These are phyloP conservation scores for Halcyon smyrnensis DNA, from an alignment of 2,797 vertebrate genomes.

Conservation along the genomic window DNA sequence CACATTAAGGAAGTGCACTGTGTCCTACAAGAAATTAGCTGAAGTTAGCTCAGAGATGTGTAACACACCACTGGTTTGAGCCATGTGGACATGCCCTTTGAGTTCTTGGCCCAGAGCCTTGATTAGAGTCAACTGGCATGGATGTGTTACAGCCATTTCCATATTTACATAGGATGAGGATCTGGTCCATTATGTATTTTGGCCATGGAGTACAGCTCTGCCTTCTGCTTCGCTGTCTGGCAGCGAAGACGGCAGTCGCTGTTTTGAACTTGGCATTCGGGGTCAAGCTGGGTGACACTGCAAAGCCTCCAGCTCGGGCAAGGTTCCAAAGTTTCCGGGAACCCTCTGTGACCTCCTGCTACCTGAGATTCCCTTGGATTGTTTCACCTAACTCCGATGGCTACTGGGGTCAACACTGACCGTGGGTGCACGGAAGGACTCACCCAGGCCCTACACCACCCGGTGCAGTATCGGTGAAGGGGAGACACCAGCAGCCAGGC, in stretches of 20 bases:
- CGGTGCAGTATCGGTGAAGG: fast-evolving
- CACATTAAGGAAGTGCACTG: not conserved
- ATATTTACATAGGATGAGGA: slow-evolving; percentile 42
- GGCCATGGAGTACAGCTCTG: slow-evolving; percentile 18
- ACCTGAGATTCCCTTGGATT: slow-evolving; percentile 25
- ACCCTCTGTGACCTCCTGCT: not conserved
- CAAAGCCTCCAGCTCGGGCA: not conserved
- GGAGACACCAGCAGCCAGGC: not conserved
- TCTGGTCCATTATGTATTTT: slow-evolving; percentile 55
- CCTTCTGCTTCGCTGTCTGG: slow-evolving; percentile 41
- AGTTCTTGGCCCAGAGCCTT: slow-evolving; percentile 23
- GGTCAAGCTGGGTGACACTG: not conserved
- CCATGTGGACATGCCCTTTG: slow-evolving; percentile 20
- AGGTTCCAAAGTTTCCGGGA: slow-evolving; percentile 16
- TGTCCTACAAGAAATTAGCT: not conserved
- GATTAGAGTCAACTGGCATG: slow-evolving; percentile 10
- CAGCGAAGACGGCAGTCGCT: not conserved
- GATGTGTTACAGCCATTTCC: not conserved
- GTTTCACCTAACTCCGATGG: not conserved
- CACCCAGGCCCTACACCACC: not conserved
- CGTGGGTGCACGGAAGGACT: not conserved
- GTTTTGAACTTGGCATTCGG: not conserved
- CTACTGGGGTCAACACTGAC: not conserved
- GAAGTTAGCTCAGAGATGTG: not conserved
- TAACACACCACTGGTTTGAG: not conserved